Evolutionary conservation across 2,888 invertebrate species (phyloP), one percentile per base, ranked within the genome.

Genomic region (Eubasilissa splendida): DNA sequence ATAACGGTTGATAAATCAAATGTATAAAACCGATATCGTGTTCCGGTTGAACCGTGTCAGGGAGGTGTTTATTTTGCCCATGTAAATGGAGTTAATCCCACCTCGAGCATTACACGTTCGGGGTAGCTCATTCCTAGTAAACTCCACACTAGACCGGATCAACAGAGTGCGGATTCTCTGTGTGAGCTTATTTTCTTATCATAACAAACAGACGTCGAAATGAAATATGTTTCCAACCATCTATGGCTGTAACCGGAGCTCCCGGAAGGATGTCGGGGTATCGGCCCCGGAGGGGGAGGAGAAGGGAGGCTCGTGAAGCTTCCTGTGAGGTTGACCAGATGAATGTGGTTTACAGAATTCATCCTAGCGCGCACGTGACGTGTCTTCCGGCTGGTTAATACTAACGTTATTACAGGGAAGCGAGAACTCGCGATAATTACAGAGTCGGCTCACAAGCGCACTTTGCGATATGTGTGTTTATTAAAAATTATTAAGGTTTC

Each of bases 121-220:
- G 63, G 31, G 5, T 12, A 63, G 2, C 58, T n/a, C n/a, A 4
- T n/a, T 58, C 12, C 50, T 50, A 68, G 10, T 11, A 14, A 50
- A 68, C 12, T 68, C 50, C 50, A 42, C 52, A 42, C 52, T 14
- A 50, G 1, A 42, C 42, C 7, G 66, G 66, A 68, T 68, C 66
- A 68, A 50, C 50, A 68, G 50, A 50, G 42, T 50, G 54, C 14
- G 54, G 70, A 70, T 52, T 53, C 14, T 53, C 52, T 70, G 70
- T 7, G 70, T 42, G 63, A 70, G 33, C 56, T 56, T 54, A 76
- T 63, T 75, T 50, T 63, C 75, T 59, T 33, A 75, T 63, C 52
- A 60, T 33, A 75, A 75, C 76, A 76, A 59, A 59, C 53, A 42
- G 56, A 74, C 59, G 14, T 56, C 56, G 60, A 75, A 50, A 59